Conservation (phyloP, 2,113 vertebrate genomes). For the Corythoichthys haematopterus region DNA sequence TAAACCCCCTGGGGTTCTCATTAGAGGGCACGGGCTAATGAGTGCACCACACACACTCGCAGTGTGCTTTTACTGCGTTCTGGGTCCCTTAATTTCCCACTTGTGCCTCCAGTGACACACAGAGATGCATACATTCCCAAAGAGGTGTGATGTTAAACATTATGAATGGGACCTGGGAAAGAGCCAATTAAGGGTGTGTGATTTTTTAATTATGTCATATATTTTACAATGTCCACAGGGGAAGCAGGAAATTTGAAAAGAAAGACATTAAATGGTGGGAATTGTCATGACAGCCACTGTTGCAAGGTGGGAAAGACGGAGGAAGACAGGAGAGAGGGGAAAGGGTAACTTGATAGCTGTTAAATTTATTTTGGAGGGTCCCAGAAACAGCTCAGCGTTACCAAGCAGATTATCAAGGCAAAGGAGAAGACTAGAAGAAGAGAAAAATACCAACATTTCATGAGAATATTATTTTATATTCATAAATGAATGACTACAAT, state of each 20-base stretch:
- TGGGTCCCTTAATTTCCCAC: conserved; percentile 61
- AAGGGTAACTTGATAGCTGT: conserved; percentile 52
- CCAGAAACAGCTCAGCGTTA: conserved; percentile 65
- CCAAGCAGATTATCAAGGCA: conserved; percentile 47
- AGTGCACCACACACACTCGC: conserved; percentile 41
- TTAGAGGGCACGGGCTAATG: conserved; percentile 63
- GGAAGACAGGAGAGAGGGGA: conserved; percentile 7
- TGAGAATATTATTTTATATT: not conserved
- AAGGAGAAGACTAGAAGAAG: conserved; percentile 8
- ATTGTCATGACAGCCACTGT: conserved; percentile 19
- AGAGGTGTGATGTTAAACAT: conserved; percentile 56
- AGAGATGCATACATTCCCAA: conserved; percentile 20
- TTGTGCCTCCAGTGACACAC: conserved; percentile 51
- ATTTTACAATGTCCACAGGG: conserved; percentile 46
- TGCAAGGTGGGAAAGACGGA: not conserved
- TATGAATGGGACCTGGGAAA: conserved; percentile 55
- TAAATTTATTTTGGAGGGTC: conserved; percentile 67
- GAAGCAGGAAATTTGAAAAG: conserved; percentile 33
- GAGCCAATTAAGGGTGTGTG: conserved; percentile 64
- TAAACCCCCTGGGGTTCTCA: conserved; percentile 63
- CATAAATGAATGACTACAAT: not conserved
- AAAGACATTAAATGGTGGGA: conserved; percentile 28
- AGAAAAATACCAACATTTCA: not conserved
- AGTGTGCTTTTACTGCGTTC: conserved; percentile 47
- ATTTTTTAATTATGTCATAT: conserved; percentile 61